Evolutionary conservation across 2,113 vertebrate species (phyloP), one percentile per base, ranked within the genome.

Genomic region (Cebus imitator): DNA sequence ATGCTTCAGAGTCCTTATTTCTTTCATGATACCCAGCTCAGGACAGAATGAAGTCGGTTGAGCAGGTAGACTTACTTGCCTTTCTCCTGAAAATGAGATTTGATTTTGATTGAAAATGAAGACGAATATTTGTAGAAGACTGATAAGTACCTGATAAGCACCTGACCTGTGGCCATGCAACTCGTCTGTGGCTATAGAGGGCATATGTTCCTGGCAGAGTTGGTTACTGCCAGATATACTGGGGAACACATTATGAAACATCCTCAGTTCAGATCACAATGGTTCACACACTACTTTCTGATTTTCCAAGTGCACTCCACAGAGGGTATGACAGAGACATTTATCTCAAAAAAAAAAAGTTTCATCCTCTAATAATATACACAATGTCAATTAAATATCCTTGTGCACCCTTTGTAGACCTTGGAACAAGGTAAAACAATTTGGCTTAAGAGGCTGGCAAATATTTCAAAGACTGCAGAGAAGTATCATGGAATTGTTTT

Each of bases 171-270:
- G 5, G 5, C 14, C 48, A 27, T 9, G 45, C 0, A 20, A 0
- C 4, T 58, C 3, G 0, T 8, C 4, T 27, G 9, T 14, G 58
- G 3, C 2, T 66, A 0, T 23, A 0, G 8, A 5, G 16, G 40
- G 30, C 40, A 1, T 37, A 2, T 32, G 0, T 80, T 70, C 55
- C 37, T 55, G n/a, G 64, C 0, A 43, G 32, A 72, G 32, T 37
- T 16, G 8, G 17, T 23, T 48, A 50, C 61, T 43, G 3, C 32
- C 11, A 52, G 5, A 58, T 8, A 2, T 43, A 10, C 8, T 82
- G 30, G 32, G 23, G 14, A 58, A 35, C 20, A 20, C 30, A 5
- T 81, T 5, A 43, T 8, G 27, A 97, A 95, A 17, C 2, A 6
- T 7, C 18, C 3, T 8, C 1, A 17, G 1, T 61, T 93, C 23